A percentile compares a stretch with the other conserved stretches of the same genome.
Evolutionary conservation across 1,140 invertebrate species (phyloP).

Genomic region (Pemphigus obesinymphae): DNA sequence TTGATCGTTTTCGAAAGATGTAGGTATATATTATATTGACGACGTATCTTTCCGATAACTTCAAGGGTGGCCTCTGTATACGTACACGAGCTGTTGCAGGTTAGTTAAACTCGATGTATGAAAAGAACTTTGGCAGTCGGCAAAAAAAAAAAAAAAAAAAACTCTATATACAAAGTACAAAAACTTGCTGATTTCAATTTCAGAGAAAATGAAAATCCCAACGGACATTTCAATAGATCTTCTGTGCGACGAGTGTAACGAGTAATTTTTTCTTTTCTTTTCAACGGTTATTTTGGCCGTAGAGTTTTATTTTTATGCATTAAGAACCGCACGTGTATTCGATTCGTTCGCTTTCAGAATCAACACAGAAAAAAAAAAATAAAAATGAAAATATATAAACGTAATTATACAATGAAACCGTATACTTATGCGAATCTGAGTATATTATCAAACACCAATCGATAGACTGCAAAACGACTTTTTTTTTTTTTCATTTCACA

Average conservation of each 20-base stretch:
- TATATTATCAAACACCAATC: background rate
- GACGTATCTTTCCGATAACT: background rate
- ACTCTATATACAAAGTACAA: background rate
- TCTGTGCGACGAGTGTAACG: conserved; percentile 13
- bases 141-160: no score
- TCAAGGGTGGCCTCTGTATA: no score
- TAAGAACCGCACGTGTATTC: background rate
- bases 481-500: background rate
- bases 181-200: conserved; percentile 30
- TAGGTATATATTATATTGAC: background rate
- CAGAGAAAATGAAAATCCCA: conserved; percentile 19
- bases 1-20: no score
- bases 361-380: no score
- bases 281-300: background rate
- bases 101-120: conserved; percentile 18
- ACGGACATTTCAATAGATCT: conserved; percentile 2
- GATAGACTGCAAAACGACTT: background rate
- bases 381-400: no score
- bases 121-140: conserved; percentile 1
- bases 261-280: background rate
- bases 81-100: background rate
- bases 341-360: background rate
- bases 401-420: background rate
- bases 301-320: background rate
- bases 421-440: background rate